These are phyloP conservation scores for Buteo buteo DNA, from an alignment of 2,113 vertebrate genomes.

Conservation along the genomic window DNA sequence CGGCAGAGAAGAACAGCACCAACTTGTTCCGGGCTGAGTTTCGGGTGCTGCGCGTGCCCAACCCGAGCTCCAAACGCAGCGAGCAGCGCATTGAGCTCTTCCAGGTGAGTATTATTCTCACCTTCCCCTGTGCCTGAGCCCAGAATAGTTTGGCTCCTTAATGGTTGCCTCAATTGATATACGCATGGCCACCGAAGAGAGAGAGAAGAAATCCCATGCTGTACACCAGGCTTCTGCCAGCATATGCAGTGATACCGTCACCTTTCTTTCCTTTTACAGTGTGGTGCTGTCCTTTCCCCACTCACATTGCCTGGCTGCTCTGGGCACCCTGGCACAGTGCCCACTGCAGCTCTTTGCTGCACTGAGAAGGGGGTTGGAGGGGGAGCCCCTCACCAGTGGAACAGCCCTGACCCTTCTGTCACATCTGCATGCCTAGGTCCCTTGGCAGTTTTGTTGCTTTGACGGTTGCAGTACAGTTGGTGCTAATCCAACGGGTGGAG, in stretches of 20 bases:
- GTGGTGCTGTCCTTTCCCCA: not conserved
- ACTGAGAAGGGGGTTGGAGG: not conserved
- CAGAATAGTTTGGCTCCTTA: not conserved
- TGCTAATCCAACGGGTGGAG: not conserved
- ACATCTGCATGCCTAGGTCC: not conserved
- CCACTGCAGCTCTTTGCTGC: not conserved
- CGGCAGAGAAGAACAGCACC: conserved; percentile 94
- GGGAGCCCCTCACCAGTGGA: not conserved
- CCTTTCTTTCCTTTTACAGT: not conserved
- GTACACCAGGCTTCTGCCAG: not conserved
- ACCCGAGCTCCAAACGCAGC: conserved; percentile 82
- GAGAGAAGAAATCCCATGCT: not conserved
- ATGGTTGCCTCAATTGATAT: not conserved
- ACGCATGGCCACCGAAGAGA: not conserved
- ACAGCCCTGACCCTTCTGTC: not conserved
- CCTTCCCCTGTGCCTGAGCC: not conserved
- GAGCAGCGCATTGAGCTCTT: conserved; percentile 97
- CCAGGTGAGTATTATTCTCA: conserved; percentile 76
- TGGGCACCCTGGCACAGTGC: not conserved
- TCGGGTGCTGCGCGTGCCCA: conserved; percentile 88
- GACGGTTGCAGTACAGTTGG: not conserved
- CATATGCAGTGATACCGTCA: not conserved
- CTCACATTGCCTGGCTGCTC: not conserved
- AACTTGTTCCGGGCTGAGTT: conserved; percentile 97
- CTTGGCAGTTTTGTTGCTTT: not conserved